Conservation (phyloP, 1,140 invertebrate species). For the Papilio dardanus region DNA sequence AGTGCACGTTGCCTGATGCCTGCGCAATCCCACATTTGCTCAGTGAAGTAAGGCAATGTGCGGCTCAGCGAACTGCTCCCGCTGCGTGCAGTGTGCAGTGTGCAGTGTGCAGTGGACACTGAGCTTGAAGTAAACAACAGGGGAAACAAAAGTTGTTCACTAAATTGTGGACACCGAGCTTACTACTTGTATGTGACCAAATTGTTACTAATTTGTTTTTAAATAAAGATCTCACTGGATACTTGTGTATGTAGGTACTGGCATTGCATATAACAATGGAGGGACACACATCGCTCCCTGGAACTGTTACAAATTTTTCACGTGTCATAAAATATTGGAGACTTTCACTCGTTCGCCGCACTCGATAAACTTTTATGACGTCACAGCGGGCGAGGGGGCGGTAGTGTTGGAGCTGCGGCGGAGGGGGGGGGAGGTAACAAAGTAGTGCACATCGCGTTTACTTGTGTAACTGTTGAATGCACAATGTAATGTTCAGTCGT, state of each 20-base stretch:
- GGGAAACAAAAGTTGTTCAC: too few relatives aligned
- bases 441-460: neutral
- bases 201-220: neutral
- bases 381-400: neutral
- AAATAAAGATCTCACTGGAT: neutral
- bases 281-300: neutral
- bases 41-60: neutral
- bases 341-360: conserved; percentile 12
- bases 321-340: conserved; percentile 15
- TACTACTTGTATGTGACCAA: neutral
- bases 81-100: neutral
- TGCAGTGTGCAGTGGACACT: neutral
- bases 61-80: neutral
- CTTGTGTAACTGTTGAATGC: neutral
- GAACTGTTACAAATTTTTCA: conserved; percentile 19
- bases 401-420: neutral
- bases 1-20: too few relatives aligned
- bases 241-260: neutral
- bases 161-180: too few relatives aligned
- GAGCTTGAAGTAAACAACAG: neutral
- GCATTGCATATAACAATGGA: neutral
- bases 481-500: neutral
- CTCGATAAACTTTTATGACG: conserved; percentile 20
- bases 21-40: neutral
- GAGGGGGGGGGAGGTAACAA: neutral